A percentile compares a stretch with the other conserved stretches of the same genome.
Conservation (phyloP, 2,888 invertebrate species). For the Heterodera filipjevi region DNA sequence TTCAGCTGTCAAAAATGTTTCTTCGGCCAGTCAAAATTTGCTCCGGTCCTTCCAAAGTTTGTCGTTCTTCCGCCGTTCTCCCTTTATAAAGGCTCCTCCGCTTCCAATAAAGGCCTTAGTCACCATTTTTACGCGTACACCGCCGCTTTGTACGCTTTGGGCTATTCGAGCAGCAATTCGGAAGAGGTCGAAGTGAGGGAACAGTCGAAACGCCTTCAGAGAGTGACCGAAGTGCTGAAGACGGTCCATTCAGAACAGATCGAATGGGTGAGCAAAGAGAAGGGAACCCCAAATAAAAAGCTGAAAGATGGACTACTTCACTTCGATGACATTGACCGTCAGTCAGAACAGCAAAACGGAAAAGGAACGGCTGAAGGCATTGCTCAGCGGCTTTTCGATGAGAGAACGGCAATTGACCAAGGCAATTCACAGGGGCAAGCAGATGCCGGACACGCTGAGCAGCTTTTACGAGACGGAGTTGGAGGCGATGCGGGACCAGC, state of each 20-base stretch:
- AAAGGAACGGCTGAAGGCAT: constrained; percentile 39
- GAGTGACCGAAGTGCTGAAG: constrained; percentile 29
- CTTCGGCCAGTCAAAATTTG: constrained; percentile 36
- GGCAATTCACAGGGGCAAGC: constrained; percentile 21
- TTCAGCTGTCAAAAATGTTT: constrained; percentile 39
- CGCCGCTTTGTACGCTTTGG: constrained; percentile 32
- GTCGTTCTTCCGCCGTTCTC: background rate
- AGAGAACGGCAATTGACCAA: constrained; percentile 35
- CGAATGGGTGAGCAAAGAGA: constrained; percentile 25
- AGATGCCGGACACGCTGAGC: constrained; percentile 24
- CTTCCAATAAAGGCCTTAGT: constrained; percentile 4
- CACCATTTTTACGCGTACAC: constrained; percentile 29
- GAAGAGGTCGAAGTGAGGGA: constrained; percentile 25
- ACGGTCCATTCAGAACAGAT: constrained; percentile 26
- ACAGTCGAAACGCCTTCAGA: constrained; percentile 26
- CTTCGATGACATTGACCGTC: constrained; percentile 14
- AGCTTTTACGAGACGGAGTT: constrained; percentile 33
- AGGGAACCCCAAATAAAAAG: background rate
- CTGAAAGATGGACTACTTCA: constrained; percentile 21
- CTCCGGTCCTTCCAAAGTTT: constrained; percentile 28
- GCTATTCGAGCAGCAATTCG: constrained; percentile 25
- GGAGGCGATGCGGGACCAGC: constrained; percentile 25
- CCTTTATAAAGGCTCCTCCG: no score
- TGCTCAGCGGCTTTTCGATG: constrained; percentile 28
- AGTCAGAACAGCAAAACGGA: constrained; percentile 30